Conservation (phyloP, 2,113 vertebrate species). For the Psilopsiagon aymara region DNA sequence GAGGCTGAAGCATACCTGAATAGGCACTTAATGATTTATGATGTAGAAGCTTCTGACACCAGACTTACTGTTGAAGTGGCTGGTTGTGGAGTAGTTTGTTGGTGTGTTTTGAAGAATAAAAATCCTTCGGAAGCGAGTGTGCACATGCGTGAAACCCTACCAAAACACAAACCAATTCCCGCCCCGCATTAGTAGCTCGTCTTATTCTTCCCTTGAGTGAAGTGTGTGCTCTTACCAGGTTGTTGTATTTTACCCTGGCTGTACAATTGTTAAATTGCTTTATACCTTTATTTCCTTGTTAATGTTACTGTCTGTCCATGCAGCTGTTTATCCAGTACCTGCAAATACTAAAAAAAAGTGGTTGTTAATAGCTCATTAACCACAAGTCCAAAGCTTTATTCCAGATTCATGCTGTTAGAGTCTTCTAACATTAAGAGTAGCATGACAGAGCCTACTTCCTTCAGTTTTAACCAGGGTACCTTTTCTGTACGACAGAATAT, state of each 20-base stretch:
- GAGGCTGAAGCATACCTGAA: neutral
- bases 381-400: neutral
- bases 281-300: neutral
- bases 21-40: neutral
- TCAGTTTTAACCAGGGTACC: neutral
- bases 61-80: neutral
- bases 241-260: neutral
- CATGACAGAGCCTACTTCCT: neutral
- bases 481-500: neutral
- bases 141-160: accelerated
- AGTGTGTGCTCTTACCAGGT: neutral
- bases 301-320: neutral
- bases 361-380: neutral
- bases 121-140: neutral
- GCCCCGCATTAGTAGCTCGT: neutral
- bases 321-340: neutral
- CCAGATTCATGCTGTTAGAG: neutral
- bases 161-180: no score
- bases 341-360: neutral
- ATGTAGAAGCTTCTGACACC: neutral
- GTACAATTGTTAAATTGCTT: neutral
- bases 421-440: no score
- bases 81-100: neutral
- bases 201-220: neutral
- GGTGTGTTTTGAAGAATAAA: neutral